These are phyloP conservation scores for Polypedilum vanderplanki DNA, from an alignment of 1,140 invertebrate species.

Conservation along the genomic window DNA sequence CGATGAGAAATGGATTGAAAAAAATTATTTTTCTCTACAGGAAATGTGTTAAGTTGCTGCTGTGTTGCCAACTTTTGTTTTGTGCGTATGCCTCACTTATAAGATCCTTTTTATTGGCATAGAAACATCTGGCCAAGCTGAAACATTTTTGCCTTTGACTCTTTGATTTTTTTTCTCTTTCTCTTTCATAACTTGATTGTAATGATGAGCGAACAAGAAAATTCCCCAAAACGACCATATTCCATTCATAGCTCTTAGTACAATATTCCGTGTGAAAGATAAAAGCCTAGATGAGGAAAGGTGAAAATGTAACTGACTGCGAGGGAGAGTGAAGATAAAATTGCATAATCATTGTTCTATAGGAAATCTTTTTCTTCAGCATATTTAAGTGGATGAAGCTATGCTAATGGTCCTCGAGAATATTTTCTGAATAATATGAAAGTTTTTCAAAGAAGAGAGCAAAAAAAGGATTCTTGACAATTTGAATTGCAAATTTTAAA, in stretches of 20 bases:
- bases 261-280: background rate
- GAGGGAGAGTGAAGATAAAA: background rate
- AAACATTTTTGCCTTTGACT: background rate
- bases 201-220: background rate
- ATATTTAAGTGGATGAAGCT: too few relatives aligned
- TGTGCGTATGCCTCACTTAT: background rate
- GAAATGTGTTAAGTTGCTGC: slow-evolving; percentile 2
- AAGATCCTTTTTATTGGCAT: background rate
- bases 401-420: background rate
- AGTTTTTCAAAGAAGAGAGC: background rate
- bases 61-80: background rate
- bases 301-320: background rate
- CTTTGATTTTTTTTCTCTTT: too few relatives aligned
- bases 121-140: slow-evolving; percentile 16
- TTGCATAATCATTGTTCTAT: slow-evolving; percentile 12
- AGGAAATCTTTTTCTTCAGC: background rate
- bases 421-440: background rate
- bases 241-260: background rate
- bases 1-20: slow-evolving; percentile 17
- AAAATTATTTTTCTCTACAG: background rate
- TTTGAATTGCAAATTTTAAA: background rate
- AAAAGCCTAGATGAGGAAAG: background rate
- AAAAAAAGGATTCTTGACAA: background rate
- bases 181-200: too few relatives aligned
- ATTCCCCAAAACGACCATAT: background rate